phyloP scores from a whole-genome alignment of 2,113 vertebrate genomes.

The Sturnus vulgaris region DNA sequence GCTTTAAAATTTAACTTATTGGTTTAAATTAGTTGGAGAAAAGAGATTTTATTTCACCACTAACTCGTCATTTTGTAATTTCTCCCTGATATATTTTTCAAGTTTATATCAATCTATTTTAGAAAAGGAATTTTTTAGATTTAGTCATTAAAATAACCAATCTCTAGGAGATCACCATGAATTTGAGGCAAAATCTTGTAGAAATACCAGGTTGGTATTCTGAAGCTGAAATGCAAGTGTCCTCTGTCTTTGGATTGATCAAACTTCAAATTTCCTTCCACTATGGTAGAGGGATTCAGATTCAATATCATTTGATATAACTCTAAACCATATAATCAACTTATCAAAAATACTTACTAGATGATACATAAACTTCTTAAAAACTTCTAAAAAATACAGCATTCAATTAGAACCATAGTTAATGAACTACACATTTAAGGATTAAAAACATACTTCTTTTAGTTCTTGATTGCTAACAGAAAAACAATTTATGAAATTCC shows the following conservation, averaged over 20 bases:
- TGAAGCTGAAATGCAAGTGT: not conserved
- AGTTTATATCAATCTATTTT: not conserved
- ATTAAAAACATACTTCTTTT: not conserved
- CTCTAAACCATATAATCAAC: not conserved
- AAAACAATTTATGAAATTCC: not conserved
- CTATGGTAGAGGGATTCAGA: not conserved
- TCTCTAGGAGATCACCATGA: accelerated
- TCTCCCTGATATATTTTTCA: not conserved
- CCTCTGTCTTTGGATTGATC: not conserved
- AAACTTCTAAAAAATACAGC: not conserved
- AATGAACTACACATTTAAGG: not conserved
- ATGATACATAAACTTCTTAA: not conserved
- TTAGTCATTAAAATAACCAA: not conserved
- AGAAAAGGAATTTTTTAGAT: not conserved
- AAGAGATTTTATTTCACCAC: not conserved
- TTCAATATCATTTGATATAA: not conserved
- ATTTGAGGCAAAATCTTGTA: not conserved
- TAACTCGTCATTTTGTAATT: not conserved
- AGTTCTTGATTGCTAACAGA: not conserved
- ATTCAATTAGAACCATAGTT: not conserved
- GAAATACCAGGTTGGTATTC: not conserved
- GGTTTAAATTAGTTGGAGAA: not conserved
- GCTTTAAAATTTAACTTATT: not conserved
- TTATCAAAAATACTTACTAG: not conserved
- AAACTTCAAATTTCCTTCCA: not conserved